phyloP scores from a whole-genome alignment of 2,113 vertebrate species.

The Seriola quinqueradiata region DNA sequence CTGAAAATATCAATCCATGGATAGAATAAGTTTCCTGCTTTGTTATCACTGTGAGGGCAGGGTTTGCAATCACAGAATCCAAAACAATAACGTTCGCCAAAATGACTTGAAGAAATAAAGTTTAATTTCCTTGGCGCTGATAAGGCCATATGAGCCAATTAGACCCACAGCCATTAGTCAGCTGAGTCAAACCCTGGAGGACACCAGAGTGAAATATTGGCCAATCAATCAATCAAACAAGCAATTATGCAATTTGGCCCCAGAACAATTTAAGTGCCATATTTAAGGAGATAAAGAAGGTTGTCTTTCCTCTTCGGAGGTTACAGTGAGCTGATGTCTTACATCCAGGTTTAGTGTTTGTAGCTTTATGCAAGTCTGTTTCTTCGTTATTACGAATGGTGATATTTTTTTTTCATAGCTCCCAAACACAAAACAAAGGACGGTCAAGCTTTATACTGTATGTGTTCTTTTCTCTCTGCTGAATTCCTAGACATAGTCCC shows the following conservation, averaged over 20 bases:
- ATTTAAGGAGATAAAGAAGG: constrained; percentile 13
- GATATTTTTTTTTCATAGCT: not conserved
- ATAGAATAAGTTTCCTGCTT: not conserved
- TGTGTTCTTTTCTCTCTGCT: constrained; percentile 62
- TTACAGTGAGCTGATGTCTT: not conserved
- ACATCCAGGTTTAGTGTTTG: not conserved
- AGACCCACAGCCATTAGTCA: constrained; percentile 57
- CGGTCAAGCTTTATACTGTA: constrained; percentile 66
- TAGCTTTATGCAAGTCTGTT: not conserved
- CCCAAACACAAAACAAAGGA: constrained; percentile 1
- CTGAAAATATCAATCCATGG: not conserved
- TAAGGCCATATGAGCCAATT: constrained; percentile 65
- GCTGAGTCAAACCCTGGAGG: constrained; percentile 38
- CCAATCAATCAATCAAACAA: constrained; percentile 66
- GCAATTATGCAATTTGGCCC: constrained; percentile 41
- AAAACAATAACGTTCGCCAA: constrained; percentile 45
- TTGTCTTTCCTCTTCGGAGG: not conserved
- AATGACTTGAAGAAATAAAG: constrained; percentile 57
- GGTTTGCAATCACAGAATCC: constrained; percentile 1
- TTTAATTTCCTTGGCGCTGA: constrained; percentile 54
- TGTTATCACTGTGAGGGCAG: not conserved
- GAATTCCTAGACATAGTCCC: constrained; percentile 93
- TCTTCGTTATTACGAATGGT: constrained; percentile 10
- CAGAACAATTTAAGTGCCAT: constrained; percentile 16
- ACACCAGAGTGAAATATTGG: constrained; percentile 51